These are phyloP conservation scores for Oeneis ivallda DNA, from an alignment of 2,888 invertebrate species.

Conservation along the genomic window DNA sequence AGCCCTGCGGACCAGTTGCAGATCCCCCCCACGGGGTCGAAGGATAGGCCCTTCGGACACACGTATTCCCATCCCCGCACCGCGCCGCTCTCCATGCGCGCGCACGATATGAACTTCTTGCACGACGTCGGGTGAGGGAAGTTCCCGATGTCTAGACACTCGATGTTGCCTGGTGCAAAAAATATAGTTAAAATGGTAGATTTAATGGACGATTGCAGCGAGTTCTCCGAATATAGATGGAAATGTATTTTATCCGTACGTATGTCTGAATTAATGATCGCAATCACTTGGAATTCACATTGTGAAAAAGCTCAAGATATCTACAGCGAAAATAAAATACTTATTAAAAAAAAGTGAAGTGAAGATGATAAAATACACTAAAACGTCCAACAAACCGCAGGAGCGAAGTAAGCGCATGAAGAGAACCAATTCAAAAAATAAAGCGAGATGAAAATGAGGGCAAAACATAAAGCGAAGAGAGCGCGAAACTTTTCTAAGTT, in stretches of 20 bases:
- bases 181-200: not conserved
- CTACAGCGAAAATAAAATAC: no score
- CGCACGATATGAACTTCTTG: constrained; percentile 95
- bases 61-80: constrained; percentile 94
- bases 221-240: not conserved
- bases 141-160: constrained; percentile 94
- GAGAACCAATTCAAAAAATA: not conserved
- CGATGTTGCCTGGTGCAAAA: constrained; percentile 83
- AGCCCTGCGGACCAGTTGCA: constrained; percentile 94
- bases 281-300: not conserved
- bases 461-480: not conserved
- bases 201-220: no score
- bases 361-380: no score
- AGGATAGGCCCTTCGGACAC: constrained; percentile 92
- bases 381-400: not conserved
- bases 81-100: constrained; percentile 87
- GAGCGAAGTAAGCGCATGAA: constrained; percentile 2
- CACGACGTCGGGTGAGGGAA: constrained; percentile 95
- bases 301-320: no score
- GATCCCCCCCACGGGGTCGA: constrained; percentile 94
- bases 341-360: no score
- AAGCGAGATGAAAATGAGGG: not conserved
- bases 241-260: not conserved
- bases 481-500: not conserved
- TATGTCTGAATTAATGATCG: not conserved